Percentiles rank a stretch among this genome's conserved stretches.
These are phyloP conservation scores for Oscheius sp. DNA, from an alignment of 2,888 invertebrate species.

Conservation along the genomic window DNA sequence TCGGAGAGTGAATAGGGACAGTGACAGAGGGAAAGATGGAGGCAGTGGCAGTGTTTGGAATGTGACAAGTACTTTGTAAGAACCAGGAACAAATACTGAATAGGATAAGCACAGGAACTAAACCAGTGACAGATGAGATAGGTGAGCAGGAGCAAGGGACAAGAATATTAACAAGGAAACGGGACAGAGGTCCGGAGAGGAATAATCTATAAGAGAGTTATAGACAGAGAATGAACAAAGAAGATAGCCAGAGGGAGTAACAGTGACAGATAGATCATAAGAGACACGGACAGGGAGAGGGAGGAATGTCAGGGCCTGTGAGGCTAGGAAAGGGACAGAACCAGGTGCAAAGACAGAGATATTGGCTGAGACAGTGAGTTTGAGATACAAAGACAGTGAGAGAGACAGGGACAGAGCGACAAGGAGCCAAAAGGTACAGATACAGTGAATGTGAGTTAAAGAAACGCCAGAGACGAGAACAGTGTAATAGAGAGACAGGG, in stretches of 20 bases:
- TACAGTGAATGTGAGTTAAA: neutral
- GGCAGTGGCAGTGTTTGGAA: too few relatives aligned
- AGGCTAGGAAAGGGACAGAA: too few relatives aligned
- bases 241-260: constrained; percentile 16
- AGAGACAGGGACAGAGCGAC: constrained; percentile 32
- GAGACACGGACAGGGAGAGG: constrained; percentile 29
- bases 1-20: neutral
- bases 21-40: too few relatives aligned
- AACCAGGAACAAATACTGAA: too few relatives aligned
- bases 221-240: constrained; percentile 1
- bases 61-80: too few relatives aligned
- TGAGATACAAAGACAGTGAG: constrained; percentile 15
- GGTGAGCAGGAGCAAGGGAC: too few relatives aligned
- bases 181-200: too few relatives aligned
- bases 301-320: neutral
- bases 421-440: neutral
- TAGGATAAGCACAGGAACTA: too few relatives aligned
- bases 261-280: neutral
- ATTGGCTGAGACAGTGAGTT: too few relatives aligned
- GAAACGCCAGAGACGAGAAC: constrained; percentile 7
- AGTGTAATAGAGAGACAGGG: constrained; percentile 35
- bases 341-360: too few relatives aligned
- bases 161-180: too few relatives aligned
- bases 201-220: neutral
- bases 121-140: too few relatives aligned